Base-by-base conservation (phyloP, 2,888 invertebrate species). In the Thymelicus lineola region DNA sequence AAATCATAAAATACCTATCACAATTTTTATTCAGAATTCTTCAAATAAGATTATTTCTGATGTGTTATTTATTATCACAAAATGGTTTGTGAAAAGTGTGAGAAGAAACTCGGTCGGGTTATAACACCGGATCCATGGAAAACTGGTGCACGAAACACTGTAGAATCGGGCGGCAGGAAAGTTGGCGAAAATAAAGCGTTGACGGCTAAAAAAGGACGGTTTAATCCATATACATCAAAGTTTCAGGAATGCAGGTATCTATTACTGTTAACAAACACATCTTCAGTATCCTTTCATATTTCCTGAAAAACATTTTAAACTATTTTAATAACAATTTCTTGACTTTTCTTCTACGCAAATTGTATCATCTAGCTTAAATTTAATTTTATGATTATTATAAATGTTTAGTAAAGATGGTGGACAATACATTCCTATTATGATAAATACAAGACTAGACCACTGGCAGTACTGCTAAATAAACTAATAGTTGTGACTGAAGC, bases 91-190 rank as follows among this genome's bases (percentile, higher is more conserved):
- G 98, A 97, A 35, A 98, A 97, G 83, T 98, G 98, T 84, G 97
- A 98, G 79, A 97, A 97, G 83, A 99, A 99, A 87, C 91, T 99
- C 17, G 97, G 98, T 0, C 97, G 97, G 85, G 97, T 99, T 0
- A 98, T 98, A 53, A 99, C 99, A 0, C 99, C 99, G 0, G 99
- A 99, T 92, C 97, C 98, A 6, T 99, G 99, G 99, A 98, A 99
- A 89, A 94, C 96, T 57, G 99, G 98, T 4, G 97, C 98, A 1
- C 95, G 98, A 77, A 99, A 98, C 84, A 98, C 97, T 0, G 97
- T 97, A 0, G 97, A 98, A 85, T 96, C 97, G 66, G 98, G 98
- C 6, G 98, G 98, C 0, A 94, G 98, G 67, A 97, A 96, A 94
- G 95, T 99, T n/a, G 97, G 97, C 69, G 99, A 99, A 94, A 99